These are phyloP conservation scores for Microcaecilia unicolor DNA, from an alignment of 2,797 vertebrate species.

Conservation along the genomic window DNA sequence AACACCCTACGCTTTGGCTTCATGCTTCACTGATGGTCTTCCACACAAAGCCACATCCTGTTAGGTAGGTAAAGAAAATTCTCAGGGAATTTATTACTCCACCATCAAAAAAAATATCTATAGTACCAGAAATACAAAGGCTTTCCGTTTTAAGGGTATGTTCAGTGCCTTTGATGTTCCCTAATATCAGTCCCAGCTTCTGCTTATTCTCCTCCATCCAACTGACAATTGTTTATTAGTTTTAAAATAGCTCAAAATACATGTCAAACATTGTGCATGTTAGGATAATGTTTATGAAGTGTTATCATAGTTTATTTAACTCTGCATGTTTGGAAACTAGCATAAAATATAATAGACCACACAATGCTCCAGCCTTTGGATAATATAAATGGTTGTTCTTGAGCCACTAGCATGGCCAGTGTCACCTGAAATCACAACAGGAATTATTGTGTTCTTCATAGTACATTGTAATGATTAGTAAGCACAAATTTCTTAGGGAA, in stretches of 20 bases:
- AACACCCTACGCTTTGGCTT: too few relatives aligned
- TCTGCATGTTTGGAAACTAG: slow-evolving; percentile 42
- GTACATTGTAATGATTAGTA: too few relatives aligned
- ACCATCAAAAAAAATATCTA: not conserved
- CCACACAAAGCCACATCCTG: too few relatives aligned
- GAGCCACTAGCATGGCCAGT: too few relatives aligned
- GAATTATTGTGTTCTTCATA: too few relatives aligned
- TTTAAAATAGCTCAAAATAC: slow-evolving; percentile 79
- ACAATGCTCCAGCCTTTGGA: slow-evolving; percentile 57
- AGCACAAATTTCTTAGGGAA: too few relatives aligned
- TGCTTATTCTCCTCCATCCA: slow-evolving; percentile 67
- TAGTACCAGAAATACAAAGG: slow-evolving; percentile 9
- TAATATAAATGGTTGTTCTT: too few relatives aligned
- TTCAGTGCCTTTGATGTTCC: slow-evolving; percentile 76
- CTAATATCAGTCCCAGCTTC: slow-evolving; percentile 56
- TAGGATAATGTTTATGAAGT: slow-evolving; percentile 71
- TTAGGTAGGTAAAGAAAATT: too few relatives aligned
- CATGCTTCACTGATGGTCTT: too few relatives aligned
- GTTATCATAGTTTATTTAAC: slow-evolving; percentile 70
- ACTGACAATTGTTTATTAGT: slow-evolving; percentile 90
- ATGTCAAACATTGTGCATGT: slow-evolving; percentile 67
- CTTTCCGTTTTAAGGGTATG: slow-evolving; percentile 25
- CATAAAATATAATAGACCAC: slow-evolving; percentile 69
- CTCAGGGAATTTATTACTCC: not conserved
- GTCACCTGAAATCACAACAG: too few relatives aligned